Evolutionary conservation across 1,140 invertebrate genomes (phyloP), one percentile per base, ranked within the genome.

Genomic region (Zaprionus ornatus): DNA sequence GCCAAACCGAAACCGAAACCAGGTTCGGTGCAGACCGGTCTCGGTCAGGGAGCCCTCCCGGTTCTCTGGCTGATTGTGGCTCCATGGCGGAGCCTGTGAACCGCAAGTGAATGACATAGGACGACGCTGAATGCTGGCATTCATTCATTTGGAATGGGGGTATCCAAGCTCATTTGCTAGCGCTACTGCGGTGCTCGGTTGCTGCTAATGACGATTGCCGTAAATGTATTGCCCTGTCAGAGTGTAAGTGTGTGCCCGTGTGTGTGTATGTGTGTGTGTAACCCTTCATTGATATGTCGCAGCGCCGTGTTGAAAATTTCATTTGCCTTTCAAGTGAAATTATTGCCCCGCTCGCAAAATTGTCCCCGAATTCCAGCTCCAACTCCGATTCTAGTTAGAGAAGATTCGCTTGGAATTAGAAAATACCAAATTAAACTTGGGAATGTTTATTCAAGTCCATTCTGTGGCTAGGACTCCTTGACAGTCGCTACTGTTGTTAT

Each of bases 131-230:
- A 74, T 77, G 54, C 71, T 63, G 65, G 55, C 66, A 74, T 48
- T 74, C 66, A 68, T 68, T 74, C 65, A 70, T 70, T 70, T 21
- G 50, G 52, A 70, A 74, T 74, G 66, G 42, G 71, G 50, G 52
- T 45, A 71, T 57, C 62, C 37, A 48, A 32, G 37, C 61, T 66
- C 57, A 61, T 65, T 65, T 71, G 55, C 45, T 48, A 79, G 60
- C 63, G 40, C 17, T 62, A 70, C 60, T 77, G 74, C 55, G 76
- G 64, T 59, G n/a, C 74, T 78, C 71, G 75, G 84, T 84, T 83
- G 42, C 84, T 88, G 84, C 84, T 88, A 88, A 88, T 88, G 84
- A 88, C 84, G 84, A 88, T 88, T 84, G 84, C 84, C 80, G 52
- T 70, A 74, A 80, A 84, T 88, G 84, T 71, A 32, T 74, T 37